phyloP scores from a whole-genome alignment of 2,888 invertebrate species.

The Drosophila mercatorum region DNA sequence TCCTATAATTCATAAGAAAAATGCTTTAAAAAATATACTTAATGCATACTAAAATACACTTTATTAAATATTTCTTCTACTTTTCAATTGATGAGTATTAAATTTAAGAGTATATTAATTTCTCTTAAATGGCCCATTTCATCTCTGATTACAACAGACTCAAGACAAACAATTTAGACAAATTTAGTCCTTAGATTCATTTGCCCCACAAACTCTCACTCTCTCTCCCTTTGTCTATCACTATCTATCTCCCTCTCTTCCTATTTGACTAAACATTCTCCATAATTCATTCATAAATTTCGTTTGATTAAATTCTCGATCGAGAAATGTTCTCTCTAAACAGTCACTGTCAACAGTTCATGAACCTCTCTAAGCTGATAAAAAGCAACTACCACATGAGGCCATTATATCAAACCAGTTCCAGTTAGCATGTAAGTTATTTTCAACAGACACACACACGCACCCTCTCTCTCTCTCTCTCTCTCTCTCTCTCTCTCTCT shows the following conservation, averaged over 20 bases:
- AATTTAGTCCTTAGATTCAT: no score
- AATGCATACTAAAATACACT: no score
- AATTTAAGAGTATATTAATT: no score
- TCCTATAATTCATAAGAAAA: no score
- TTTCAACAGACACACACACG: constrained; percentile 10
- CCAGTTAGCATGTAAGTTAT: constrained; percentile 39
- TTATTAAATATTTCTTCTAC: no score
- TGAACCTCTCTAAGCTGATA: constrained; percentile 32
- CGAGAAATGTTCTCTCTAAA: constrained; percentile 21
- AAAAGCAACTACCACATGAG: constrained; percentile 38
- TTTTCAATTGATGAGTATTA: no score
- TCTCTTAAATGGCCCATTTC: no score
- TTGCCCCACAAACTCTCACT: neutral
- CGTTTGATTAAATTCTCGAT: constrained; percentile 28
- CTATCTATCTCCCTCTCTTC: neutral
- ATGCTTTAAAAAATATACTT: no score
- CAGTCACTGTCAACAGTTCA: constrained; percentile 56
- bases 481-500: no score
- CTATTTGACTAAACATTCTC: neutral
- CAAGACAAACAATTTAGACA: no score
- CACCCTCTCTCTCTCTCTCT: no score
- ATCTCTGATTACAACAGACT: no score
- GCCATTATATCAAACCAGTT: constrained; percentile 52
- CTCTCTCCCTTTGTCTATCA: neutral
- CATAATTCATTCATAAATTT: constrained; percentile 12